Evolutionary conservation across 1,140 invertebrate genomes (phyloP), one percentile per base, ranked within the genome.

Genomic region (Cardiocondyla obscurior): DNA sequence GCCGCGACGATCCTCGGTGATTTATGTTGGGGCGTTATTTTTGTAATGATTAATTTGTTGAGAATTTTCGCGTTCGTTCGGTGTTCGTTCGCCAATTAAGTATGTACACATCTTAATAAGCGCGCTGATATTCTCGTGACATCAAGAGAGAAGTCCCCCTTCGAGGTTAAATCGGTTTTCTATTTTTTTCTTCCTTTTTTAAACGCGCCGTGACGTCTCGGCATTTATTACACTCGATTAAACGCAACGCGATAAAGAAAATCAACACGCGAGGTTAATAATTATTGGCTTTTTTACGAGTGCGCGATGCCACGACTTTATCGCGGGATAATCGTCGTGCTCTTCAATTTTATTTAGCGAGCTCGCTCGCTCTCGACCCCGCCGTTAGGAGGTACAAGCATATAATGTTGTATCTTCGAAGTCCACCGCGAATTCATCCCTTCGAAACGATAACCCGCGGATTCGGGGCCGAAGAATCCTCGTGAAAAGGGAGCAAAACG

Each of bases 391-490:
- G 33, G 28, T 39, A 39, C 60, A 14, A 39, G 22, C 22, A 67
- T 67, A 33, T 53, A 69, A 67, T 30, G 42, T 22, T 16, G 44
- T 42, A 53, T 30, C 46, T 53, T 8, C 64, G 3, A 55, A 55
- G 74, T 53, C 46, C 74, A 69, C 33, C 46, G 19, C 62, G 62
- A n/a, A 64, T 39, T 53, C 62, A 67, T 53, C 62, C 33, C 25
- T n/a, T n/a, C 16, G 74, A 28, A 49, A 42, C 46, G 74, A 79
- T 79, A 69, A 67, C 60, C 62, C 74, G 6, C 16, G 60, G 60
- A 77, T 77, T 77, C 74, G 74, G 12, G 62, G 62, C 30, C 74
- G 74, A 79, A 79, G 74, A 79, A 79, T 42, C 39, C 62, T 30
- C 36, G 30, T 79, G 36, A 33, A 69, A 79, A 79, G 62, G 53